Percentiles rank a stretch among this genome's conserved stretches.
These are phyloP conservation scores for Gastrophysa polygoni DNA, from an alignment of 2,888 invertebrate species.

Conservation along the genomic window DNA sequence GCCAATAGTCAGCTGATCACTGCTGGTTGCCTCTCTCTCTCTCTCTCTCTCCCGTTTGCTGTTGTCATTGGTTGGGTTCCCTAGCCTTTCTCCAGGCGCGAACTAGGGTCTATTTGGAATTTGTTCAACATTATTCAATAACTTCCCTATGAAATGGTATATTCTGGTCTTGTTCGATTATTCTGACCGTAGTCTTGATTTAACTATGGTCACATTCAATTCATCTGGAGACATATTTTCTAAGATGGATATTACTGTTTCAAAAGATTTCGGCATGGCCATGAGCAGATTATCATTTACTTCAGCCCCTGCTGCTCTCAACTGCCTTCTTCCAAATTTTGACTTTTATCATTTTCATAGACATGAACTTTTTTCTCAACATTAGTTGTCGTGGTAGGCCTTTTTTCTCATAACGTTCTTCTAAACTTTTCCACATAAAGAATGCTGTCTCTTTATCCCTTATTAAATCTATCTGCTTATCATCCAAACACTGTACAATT, in stretches of 20 bases:
- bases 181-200: conserved; percentile 17
- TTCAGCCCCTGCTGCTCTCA: conserved; percentile 19
- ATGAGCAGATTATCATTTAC: conserved; percentile 31
- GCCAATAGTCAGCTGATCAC: no score
- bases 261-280: conserved; percentile 29
- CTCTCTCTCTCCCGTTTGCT: no score
- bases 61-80: no score
- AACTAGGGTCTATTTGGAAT: no score
- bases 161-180: no score
- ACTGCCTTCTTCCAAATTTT: conserved; percentile 22
- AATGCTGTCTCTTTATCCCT: conserved; percentile 24
- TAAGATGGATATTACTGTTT: conserved; percentile 30
- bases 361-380: conserved; percentile 24
- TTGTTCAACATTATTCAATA: no score
- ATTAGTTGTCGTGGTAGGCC: conserved; percentile 23
- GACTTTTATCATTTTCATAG: conserved; percentile 22
- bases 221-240: conserved; percentile 22
- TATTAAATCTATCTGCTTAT: conserved; percentile 22
- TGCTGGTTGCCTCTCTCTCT: no score
- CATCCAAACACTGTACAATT: neutral
- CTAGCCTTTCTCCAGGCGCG: no score
- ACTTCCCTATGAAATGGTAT: no score
- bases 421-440: conserved; percentile 27
- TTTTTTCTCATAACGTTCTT: conserved; percentile 29
- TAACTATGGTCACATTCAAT: conserved; percentile 3